Base-by-base conservation (phyloP, 2,888 invertebrate species). In the Trichopoda pennipes region DNA sequence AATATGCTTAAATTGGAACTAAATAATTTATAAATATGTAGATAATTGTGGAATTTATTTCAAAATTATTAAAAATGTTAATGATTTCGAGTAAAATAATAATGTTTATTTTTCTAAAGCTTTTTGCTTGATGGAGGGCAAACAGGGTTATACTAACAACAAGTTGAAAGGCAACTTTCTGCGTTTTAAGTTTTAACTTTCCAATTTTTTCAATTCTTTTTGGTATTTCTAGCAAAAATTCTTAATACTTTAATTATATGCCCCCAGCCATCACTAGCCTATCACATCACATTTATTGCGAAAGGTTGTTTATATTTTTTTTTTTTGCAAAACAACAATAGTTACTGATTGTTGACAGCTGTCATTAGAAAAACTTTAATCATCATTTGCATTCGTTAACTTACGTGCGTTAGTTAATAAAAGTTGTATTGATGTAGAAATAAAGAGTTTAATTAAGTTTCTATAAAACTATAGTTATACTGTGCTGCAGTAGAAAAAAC, bases 281-380 rank as follows among this genome's bases (percentile, higher is more conserved):
- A 17, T 35, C 9, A n/a, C n/a, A n/a, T n/a, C n/a, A n/a, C n/a
- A n/a, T n/a, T n/a, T n/a, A n/a, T n/a, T 44, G 16, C 16, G 1
- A 14, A 44, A 44, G 42, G 14, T 44, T 44, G n/a, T n/a, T 2
- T n/a, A 44, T 1, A 66, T n/a, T 4, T 35, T 51, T 9, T n/a
- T 4, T 35, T 51, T 9, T 19, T 47, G 9, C 17, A 28, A 38
- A 23, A 44, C 16, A 28, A 3, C 53, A 63, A 63, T 16, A 44
- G 19, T 42, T 69, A 63, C 53, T 49, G 9, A 53, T 64, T 64
- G 44, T 66, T 70, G 72, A 75, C 66, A 76, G 66, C 70, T 75
- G 75, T 69, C 69, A 80, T 75, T 80, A 69, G 42, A 51, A 58
- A 70, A 32, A 51, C 44, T 58, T 63, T 74, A 51, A 64, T 68